Evolutionary conservation across 2,113 vertebrate species (phyloP).

Genomic region (Vulpes ferrilata): DNA sequence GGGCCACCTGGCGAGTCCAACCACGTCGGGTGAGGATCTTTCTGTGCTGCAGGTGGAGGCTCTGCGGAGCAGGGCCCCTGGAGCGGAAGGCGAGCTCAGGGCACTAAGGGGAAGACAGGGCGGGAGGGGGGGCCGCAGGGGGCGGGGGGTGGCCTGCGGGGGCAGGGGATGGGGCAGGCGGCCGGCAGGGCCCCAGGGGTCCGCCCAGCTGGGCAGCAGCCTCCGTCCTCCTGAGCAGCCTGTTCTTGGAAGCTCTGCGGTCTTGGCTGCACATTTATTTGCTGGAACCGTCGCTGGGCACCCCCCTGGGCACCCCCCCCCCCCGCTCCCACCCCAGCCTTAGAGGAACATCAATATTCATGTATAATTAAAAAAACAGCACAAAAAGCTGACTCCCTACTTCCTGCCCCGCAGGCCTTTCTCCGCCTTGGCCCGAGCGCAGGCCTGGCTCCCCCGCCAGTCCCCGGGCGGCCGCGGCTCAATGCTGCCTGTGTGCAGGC

Average conservation of each 20-base stretch:
- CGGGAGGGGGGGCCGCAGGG: no score
- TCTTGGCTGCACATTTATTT: neutral
- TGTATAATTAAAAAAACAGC: neutral
- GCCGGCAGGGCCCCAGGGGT: no score
- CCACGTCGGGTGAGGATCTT: no score
- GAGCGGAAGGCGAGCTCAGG: no score
- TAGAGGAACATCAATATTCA: conserved; percentile 32
- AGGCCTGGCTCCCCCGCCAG: neutral
- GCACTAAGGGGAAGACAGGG: neutral
- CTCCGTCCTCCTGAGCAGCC: neutral
- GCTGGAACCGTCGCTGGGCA: neutral
- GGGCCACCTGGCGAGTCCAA: no score
- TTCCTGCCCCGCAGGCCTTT: conserved; percentile 46
- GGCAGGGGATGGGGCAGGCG: no score
- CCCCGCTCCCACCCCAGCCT: neutral
- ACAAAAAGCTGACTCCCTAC: conserved; percentile 67
- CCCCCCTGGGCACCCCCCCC: neutral
- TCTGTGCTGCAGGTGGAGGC: no score
- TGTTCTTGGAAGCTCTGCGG: neutral
- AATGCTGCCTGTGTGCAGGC: conserved; percentile 62
- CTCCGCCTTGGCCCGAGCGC: neutral
- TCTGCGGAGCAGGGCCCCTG: no score
- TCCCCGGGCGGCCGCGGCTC: conserved; percentile 11
- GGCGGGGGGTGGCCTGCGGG: neutral
- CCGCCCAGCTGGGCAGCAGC: neutral